Base-by-base conservation (phyloP, 2,797 vertebrate genomes). In the Gambelia wislizenii region DNA sequence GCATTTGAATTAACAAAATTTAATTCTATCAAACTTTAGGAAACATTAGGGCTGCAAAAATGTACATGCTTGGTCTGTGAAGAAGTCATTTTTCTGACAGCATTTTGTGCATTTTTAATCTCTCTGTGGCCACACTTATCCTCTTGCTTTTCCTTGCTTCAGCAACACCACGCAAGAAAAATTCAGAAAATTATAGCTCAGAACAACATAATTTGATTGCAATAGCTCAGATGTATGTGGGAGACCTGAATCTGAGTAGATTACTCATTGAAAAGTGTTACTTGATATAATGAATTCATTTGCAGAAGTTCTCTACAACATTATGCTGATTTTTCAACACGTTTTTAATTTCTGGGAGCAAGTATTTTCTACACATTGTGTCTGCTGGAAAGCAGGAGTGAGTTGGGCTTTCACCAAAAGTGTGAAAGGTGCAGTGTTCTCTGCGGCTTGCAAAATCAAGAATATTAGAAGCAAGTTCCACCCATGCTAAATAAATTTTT, bases 401-500 rank as follows among this genome's bases (percentile, higher is more conserved):
- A 77, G 9, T 36, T 39, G 75, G 30, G 30, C 2, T 33, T n/a
- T 47, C 56, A n/a, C 13, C 7, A 16, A 25, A 33, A 27, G 6
- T 6, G 27, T 42, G 4, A 59, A 3, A 8, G 4, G 2, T 16
- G 61, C 0, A 8, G n/a, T 1, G 12, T 36, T 64, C 30, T 72
- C 8, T 18, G 42, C 25, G 6, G 5, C 27, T 30, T 20, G n/a
- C 67, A 74, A 81, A 81, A 42, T 8, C 30, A 25, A 27, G 30
- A 44, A 39, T 10, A 49, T 74, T 49, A 36, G 54, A 49, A 20
- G 54, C 14, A 85, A 80, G n/a, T 75, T 49, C 16, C 49, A 22
- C 52, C 87, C 74, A 88, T 25, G 87, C 91, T 86, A 59, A 93
- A 89, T 80, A 84, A 59, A 49, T 91, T 94, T 90, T 86, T 87